A percentile compares a stretch with the other conserved stretches of the same genome.
phyloP scores from a whole-genome alignment of 2,888 invertebrate genomes.

The Oscheius sp. region DNA sequence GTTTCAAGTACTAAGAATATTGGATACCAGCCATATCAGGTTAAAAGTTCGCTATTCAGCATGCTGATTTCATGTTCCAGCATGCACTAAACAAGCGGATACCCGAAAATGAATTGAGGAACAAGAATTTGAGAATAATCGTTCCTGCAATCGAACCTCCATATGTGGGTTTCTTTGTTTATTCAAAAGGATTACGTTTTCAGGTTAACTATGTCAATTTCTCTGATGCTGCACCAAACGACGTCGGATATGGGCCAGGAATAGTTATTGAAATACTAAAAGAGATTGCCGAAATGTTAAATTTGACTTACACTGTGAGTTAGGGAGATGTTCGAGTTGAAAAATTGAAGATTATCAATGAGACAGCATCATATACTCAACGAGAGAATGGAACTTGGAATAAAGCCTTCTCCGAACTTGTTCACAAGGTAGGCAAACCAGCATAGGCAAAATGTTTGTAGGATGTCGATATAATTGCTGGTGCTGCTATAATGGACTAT shows the following conservation, averaged over 20 bases:
- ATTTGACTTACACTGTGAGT: slow-evolving; percentile 62
- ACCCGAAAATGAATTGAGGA: slow-evolving; percentile 28
- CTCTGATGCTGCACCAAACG: slow-evolving; percentile 52
- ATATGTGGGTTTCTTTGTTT: slow-evolving; percentile 44
- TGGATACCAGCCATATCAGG: slow-evolving; percentile 21
- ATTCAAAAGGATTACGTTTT: neutral
- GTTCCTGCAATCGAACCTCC: slow-evolving; percentile 64
- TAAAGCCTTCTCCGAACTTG: slow-evolving; percentile 63
- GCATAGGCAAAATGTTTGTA: slow-evolving; percentile 23
- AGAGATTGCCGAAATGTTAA: slow-evolving; percentile 58
- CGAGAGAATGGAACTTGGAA: slow-evolving; percentile 62
- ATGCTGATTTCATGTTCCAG: slow-evolving; percentile 37
- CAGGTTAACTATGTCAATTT: slow-evolving; percentile 70
- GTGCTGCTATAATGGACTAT: slow-evolving; percentile 69
- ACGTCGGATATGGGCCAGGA: slow-evolving; percentile 67
- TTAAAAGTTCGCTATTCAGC: neutral
- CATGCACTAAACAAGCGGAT: slow-evolving; percentile 44
- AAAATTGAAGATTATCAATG: neutral
- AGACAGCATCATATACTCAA: neutral
- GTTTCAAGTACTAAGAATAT: slow-evolving; percentile 5
- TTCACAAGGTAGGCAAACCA: slow-evolving; percentile 40
- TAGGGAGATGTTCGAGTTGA: neutral
- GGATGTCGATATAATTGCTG: slow-evolving; percentile 68
- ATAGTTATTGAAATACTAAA: slow-evolving; percentile 70
- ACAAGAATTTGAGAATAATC: slow-evolving; percentile 49